Percentiles rank a stretch among this genome's conserved stretches.
Conservation (phyloP, 1,140 invertebrate species). For the Neotoxoptera formosana region DNA sequence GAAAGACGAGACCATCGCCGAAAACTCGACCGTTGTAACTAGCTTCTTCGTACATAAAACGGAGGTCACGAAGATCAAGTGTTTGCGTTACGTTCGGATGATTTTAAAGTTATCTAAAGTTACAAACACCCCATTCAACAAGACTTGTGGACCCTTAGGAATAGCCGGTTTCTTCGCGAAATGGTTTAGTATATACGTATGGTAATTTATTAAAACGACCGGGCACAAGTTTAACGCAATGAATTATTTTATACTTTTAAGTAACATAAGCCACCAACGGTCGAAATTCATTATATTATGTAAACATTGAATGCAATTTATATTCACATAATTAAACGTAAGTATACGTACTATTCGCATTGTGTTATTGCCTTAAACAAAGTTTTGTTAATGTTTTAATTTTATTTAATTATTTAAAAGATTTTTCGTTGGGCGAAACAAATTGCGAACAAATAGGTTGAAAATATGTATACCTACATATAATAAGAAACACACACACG, state of each 20-base stretch:
- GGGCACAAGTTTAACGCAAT: constrained; percentile 27
- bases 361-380: not conserved
- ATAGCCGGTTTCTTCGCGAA: constrained; percentile 23
- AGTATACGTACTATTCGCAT: constrained; percentile 9
- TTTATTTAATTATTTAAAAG: constrained; percentile 19
- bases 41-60: not conserved
- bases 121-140: constrained; percentile 46
- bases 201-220: constrained; percentile 49
- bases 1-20: not conserved
- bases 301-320: constrained; percentile 12
- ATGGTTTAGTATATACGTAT: not conserved
- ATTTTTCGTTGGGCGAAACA: not conserved
- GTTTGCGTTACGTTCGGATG: constrained; percentile 48
- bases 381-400: constrained; percentile 18
- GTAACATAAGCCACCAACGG: constrained; percentile 27
- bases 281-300: constrained; percentile 18
- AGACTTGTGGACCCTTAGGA: constrained; percentile 34
- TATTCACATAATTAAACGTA: constrained; percentile 1
- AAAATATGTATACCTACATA: too few relatives aligned
- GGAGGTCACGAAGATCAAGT: constrained; percentile 29
- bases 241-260: constrained; percentile 53
- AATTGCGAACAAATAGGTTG: not conserved
- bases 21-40: constrained; percentile 5
- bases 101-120: constrained; percentile 47
- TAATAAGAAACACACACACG: not conserved